phyloP scores from a whole-genome alignment of 2,888 invertebrate species.

The Oxystoma pomonae region DNA sequence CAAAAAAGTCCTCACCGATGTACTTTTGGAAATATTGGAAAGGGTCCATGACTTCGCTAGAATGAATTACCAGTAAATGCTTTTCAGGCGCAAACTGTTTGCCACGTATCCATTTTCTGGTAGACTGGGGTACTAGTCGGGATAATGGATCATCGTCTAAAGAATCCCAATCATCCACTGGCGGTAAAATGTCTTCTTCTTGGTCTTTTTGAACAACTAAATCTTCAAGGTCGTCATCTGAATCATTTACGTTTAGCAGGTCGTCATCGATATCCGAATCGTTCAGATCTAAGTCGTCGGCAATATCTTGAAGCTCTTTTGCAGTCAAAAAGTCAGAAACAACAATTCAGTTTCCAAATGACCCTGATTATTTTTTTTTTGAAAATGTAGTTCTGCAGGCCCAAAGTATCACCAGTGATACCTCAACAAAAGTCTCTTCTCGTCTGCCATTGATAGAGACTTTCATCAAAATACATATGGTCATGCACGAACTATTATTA shows the following conservation, averaged over 20 bases:
- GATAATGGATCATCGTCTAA: slow-evolving; percentile 18
- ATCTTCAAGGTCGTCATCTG: slow-evolving; percentile 3
- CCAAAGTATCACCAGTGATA: slow-evolving; percentile 9
- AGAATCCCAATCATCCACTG: slow-evolving; percentile 11
- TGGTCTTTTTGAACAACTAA: not conserved
- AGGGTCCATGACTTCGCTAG: too few species aligned
- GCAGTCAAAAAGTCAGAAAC: slow-evolving; percentile 12
- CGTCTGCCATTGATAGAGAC: slow-evolving; percentile 3
- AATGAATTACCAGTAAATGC: too few species aligned
- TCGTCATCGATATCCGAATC: slow-evolving; percentile 10
- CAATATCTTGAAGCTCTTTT: slow-evolving; percentile 16
- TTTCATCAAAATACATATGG: too few species aligned
- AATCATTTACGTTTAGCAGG: slow-evolving; percentile 11
- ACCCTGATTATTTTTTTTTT: not conserved
- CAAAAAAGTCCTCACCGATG: too few species aligned
- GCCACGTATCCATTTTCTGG: slow-evolving; percentile 13
- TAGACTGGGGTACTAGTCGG: slow-evolving; percentile 15
- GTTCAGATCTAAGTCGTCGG: slow-evolving; percentile 15
- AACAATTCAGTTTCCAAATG: slow-evolving; percentile 4
- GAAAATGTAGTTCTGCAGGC: slow-evolving; percentile 8
- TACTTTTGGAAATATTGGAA: too few species aligned
- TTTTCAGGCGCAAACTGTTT: not conserved
- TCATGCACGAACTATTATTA: too few species aligned
- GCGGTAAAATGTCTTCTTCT: not conserved
- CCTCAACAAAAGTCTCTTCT: slow-evolving; percentile 7